Evolutionary conservation across 2,888 invertebrate species (phyloP).

Genomic region (Polylopha cassiicola): DNA sequence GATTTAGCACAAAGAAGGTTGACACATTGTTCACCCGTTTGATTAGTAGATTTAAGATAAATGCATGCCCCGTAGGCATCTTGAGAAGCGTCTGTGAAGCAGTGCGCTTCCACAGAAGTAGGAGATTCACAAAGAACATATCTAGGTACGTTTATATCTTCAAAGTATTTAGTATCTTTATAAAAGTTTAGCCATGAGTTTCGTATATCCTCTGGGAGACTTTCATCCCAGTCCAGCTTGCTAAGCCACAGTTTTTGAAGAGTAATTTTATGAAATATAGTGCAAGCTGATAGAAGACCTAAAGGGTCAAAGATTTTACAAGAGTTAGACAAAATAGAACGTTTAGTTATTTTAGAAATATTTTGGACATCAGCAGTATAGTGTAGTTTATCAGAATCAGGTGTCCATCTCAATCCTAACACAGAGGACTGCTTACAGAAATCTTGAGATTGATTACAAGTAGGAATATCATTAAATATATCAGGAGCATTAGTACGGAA

Average conservation of each 20-base stretch:
- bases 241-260: conserved; percentile 6
- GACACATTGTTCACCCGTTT: too few relatives aligned
- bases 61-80: conserved; percentile 6
- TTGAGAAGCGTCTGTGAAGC: conserved; percentile 4
- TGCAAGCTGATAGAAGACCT: conserved; percentile 7
- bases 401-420: conserved; percentile 2
- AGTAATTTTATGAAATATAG: conserved; percentile 8
- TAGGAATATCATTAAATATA: conserved; percentile 8
- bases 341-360: conserved; percentile 21
- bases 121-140: conserved; percentile 1
- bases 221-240: conserved; percentile 7
- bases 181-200: neutral
- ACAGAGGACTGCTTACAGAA: conserved; percentile 7
- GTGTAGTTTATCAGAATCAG: conserved; percentile 2
- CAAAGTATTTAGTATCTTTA: conserved; percentile 1
- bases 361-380: neutral
- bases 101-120: conserved; percentile 2
- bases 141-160: conserved; percentile 1
- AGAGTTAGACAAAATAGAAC: conserved; percentile 25
- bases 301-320: conserved; percentile 22
- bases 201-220: neutral
- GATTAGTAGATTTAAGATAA: neutral
- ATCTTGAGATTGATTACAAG: conserved; percentile 5
- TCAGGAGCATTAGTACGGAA: conserved; percentile 9
- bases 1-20: too few relatives aligned